Evolutionary conservation across 2,113 vertebrate genomes (phyloP).

Genomic region (Stercorarius parasiticus): DNA sequence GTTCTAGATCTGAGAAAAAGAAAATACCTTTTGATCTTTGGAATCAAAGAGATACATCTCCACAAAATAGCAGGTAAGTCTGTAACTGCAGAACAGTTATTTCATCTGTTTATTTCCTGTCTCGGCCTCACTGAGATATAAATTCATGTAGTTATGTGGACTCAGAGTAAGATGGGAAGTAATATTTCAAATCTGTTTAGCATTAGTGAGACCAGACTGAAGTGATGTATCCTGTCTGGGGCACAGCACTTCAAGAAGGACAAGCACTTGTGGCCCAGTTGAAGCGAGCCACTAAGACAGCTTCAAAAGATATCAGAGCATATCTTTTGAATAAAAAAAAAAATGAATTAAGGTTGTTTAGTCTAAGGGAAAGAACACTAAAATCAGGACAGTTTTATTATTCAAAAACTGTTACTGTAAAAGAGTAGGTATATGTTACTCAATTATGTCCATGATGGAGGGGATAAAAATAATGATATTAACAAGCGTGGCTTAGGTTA

Average conservation of each 20-base stretch:
- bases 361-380: background rate
- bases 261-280: background rate
- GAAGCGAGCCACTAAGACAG: background rate
- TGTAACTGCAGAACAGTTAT: background rate
- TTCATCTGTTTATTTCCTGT: conserved; percentile 1
- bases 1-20: conserved; percentile 25
- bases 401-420: background rate
- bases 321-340: background rate
- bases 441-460: background rate
- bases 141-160: background rate
- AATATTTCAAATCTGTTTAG: background rate
- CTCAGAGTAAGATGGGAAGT: background rate
- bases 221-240: background rate
- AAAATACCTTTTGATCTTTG: conserved; percentile 30
- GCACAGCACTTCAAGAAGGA: background rate
- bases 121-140: background rate
- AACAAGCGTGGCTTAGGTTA: background rate
- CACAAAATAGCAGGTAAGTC: background rate
- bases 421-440: background rate
- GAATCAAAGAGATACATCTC: background rate
- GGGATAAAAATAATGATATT: background rate
- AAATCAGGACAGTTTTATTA: background rate
- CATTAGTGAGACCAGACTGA: background rate
- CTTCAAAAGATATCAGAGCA: background rate
- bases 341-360: background rate